Base-by-base conservation (phyloP, 2,797 vertebrate species). In the Mallotus villosus region DNA sequence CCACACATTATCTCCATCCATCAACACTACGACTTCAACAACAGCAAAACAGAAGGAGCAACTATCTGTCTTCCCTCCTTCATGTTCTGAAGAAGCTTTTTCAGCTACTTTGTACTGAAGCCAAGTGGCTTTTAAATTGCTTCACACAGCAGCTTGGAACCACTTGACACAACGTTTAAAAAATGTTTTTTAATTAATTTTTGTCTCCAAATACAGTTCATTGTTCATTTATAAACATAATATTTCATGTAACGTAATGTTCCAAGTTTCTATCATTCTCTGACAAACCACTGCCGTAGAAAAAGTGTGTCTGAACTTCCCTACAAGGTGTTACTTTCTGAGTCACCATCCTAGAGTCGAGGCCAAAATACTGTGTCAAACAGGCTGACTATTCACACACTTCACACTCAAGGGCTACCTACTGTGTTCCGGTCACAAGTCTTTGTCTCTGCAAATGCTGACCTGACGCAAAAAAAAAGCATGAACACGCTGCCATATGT, bases 1-100 rank as follows among this genome's bases (percentile, higher is more conserved):
- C 55, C 72, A 27, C 61, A 77, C 70, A 82, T 85, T 73, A 77
- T 70, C 63, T 59, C 55, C 71, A 83, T 86, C 78, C 72, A 68
- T 86, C 81, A 87, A 59, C 62, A 71, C 68, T 49, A 64, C 41
- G 41, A 46, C 12, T 46, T 46, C 9, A 46, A 46, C 41, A 8
- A 22, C 1, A 4, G 58, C 24, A 21, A 60, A 22, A 60, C 7
- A 21, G n/a, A n/a, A 59, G 11, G 21, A 59, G 22, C n/a, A 2
- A 59, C 22, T 21, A n/a, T 53, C 4, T 53, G 19, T 53, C 51
- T 53, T n/a, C 17, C 19, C 6, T 55, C 51, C 51, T 55, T 16
- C 51, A n/a, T 53, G 1, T 55, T 55, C 41, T 46, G 41, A 46
- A 46, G 41, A 46, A 46, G 41, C 41, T 46, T 46, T 46, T 46